A percentile compares a stretch with the other conserved stretches of the same genome.
Evolutionary conservation across 1,140 invertebrate species (phyloP).

Genomic region (Epicauta chinensis): DNA sequence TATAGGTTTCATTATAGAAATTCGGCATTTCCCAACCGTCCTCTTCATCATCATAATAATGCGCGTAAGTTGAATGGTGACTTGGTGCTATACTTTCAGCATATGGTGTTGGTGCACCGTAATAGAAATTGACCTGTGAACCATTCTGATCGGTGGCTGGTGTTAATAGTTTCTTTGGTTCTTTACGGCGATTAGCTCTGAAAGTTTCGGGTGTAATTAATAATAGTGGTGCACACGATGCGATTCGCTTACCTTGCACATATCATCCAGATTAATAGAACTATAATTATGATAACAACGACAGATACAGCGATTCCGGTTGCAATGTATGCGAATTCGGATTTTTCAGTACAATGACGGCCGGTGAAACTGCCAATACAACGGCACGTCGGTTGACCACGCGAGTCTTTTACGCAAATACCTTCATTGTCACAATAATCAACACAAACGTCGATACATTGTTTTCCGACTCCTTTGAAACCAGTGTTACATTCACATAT

Average conservation of each 20-base stretch:
- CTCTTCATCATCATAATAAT: conserved; percentile 92
- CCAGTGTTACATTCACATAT: conserved; percentile 91
- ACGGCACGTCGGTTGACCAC: conserved; percentile 77
- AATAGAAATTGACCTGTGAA: conserved; percentile 94
- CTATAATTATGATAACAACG: conserved; percentile 85
- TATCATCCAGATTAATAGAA: conserved; percentile 94
- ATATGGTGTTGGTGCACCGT: conserved; percentile 85
- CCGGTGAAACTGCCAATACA: conserved; percentile 90
- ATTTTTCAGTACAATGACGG: conserved; percentile 83
- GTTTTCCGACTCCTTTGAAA: conserved; percentile 81
- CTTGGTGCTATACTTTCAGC: conserved; percentile 92
- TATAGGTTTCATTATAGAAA: conserved; percentile 94
- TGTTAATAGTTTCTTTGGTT: conserved; percentile 81
- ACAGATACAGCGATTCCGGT: conserved; percentile 88
- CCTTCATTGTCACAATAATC: conserved; percentile 89
- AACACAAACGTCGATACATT: conserved; percentile 80
- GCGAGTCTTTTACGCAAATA: conserved; percentile 77
- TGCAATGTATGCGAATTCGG: conserved; percentile 90
- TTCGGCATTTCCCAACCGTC: conserved; percentile 97
- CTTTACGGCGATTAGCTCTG: conserved; percentile 72
- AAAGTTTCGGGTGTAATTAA: conserved; percentile 18
- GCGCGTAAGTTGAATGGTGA: conserved; percentile 91
- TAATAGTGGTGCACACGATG: background rate
- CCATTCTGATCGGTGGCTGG: conserved; percentile 82
- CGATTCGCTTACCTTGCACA: conserved; percentile 67